Base-by-base conservation (phyloP, 2,113 vertebrate species). In the Cygnus atratus region DNA sequence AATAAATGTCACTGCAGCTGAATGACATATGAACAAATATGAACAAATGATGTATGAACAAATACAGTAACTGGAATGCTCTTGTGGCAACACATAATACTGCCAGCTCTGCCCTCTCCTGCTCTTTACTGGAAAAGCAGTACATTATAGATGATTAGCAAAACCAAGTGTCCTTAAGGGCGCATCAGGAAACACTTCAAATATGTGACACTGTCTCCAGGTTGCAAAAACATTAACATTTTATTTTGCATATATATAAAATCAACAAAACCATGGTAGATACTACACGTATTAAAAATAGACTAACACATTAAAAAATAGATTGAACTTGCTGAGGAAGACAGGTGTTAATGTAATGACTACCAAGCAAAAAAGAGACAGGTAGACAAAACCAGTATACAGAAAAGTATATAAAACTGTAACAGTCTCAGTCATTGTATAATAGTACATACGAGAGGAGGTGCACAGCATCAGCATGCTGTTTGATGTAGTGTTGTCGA, bases 381-480 rank as follows among this genome's bases (percentile, higher is more conserved):
- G 35, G 44, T 2, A 78, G 58, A 55, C 6, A 48, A 70, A 43
- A 76, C 63, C 46, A 89, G 52, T 1, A 73, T 41, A 26, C 22
- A 63, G 54, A 52, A 50, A 59, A 59, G 15, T 28, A n/a, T 19
- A 24, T 24, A 24, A 62, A 62, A 78, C 3, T 3, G 10, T n/a
- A 55, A 14, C 9, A 57, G 6, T 28, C 17, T 37, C 70, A 86
- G 71, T 3, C 35, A 57, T 2, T 44, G 61, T 41, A 15, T 18
- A 26, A 31, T 1, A 37, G 62, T 93, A 98, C 99, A 46, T 98
- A 99, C 99, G 99, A 99, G 96, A 99, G 98, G 79, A 99, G 98
- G 86, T 99, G 99, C 84, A 99, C 99, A 13, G 98, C 97, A 61
- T 99, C 99, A 0, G 99, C 98, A 1, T 98, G 99, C 93, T 99